Evolutionary conservation across 2,888 invertebrate species (phyloP).

Genomic region (Aphodius sticticus): DNA sequence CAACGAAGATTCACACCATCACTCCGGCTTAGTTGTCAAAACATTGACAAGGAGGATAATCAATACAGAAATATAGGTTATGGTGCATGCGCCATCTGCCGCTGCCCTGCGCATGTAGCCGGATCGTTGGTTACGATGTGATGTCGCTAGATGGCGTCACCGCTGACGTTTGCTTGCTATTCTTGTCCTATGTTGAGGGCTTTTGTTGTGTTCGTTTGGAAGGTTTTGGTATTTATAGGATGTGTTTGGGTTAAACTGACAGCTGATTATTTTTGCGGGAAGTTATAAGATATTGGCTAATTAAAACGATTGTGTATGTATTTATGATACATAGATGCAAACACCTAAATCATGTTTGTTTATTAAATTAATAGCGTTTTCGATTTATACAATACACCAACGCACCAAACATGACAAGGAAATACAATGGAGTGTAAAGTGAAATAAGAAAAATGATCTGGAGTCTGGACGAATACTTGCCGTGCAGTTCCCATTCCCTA

Average conservation of each 20-base stretch:
- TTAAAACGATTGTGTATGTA: too few relatives aligned
- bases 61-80: constrained; percentile 37
- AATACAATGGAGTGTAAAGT: too few relatives aligned
- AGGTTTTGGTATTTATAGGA: neutral
- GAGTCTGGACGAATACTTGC: too few relatives aligned
- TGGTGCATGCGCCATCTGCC: constrained; percentile 15
- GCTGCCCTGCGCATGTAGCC: neutral
- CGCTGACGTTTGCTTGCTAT: neutral
- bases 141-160: neutral
- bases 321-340: too few relatives aligned
- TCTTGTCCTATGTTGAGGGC: neutral
- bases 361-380: too few relatives aligned
- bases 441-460: too few relatives aligned
- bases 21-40: constrained; percentile 38
- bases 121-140: neutral
- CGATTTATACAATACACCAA: too few relatives aligned
- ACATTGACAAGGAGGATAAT: constrained; percentile 38
- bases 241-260: neutral
- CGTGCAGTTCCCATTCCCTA: too few relatives aligned
- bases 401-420: too few relatives aligned
- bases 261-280: neutral
- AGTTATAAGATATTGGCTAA: too few relatives aligned
- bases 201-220: neutral
- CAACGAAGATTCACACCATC: constrained; percentile 24
- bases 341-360: too few relatives aligned